phyloP scores from a whole-genome alignment of 2,797 vertebrate genomes.

The Crocodylus rhombifer region DNA sequence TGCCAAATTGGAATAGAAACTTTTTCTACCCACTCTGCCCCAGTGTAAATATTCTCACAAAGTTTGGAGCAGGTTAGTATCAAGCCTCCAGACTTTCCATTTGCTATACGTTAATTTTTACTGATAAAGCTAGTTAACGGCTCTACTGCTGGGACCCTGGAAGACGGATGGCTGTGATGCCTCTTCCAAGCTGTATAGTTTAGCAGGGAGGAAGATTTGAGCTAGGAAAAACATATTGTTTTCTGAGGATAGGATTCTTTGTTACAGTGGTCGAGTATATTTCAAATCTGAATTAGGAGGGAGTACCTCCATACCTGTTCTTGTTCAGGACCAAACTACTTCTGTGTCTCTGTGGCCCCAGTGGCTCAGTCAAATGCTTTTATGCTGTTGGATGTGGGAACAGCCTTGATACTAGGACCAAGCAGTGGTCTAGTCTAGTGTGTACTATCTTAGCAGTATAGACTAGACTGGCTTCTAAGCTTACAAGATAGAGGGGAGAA shows the following conservation, averaged over 20 bases:
- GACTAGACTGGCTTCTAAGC: not conserved
- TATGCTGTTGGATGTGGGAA: not conserved
- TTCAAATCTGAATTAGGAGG: not conserved
- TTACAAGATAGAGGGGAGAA: not conserved
- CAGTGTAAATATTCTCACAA: not conserved
- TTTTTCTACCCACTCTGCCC: not conserved
- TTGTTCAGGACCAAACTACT: not conserved
- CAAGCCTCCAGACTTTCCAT: not conserved
- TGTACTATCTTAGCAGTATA: not conserved
- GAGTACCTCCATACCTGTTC: not conserved
- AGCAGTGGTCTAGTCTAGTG: not conserved
- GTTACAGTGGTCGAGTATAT: not conserved
- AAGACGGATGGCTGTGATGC: not conserved
- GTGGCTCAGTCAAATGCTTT: not conserved
- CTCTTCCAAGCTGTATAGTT: fast-evolving
- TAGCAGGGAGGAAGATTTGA: not conserved
- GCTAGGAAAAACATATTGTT: not conserved
- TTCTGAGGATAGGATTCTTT: not conserved
- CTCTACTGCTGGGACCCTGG: not conserved
- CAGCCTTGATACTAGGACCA: not conserved
- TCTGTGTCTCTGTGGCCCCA: not conserved
- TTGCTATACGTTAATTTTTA: not conserved
- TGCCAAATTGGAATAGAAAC: not conserved
- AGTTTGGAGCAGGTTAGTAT: fast-evolving
- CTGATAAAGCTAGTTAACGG: not conserved